Base-by-base conservation (phyloP, 1,140 invertebrate genomes). In the Saccostrea glomerata region DNA sequence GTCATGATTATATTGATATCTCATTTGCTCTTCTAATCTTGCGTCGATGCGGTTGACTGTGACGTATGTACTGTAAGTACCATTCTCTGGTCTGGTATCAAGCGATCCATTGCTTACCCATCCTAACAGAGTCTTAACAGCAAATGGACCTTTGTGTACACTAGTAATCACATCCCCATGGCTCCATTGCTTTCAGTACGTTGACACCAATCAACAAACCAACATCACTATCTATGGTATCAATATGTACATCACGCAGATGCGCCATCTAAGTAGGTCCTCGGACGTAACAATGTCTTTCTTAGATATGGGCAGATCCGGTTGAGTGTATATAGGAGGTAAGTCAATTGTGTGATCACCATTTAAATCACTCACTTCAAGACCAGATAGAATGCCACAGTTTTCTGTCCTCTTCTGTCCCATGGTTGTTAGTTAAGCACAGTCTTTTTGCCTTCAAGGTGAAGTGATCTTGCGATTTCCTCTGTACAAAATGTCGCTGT, bases 401-500 rank as follows among this genome's bases (percentile, higher is more conserved):
- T 60, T 82, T 58, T 84, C 9, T 47, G 66, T 23, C 7, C 17
- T 56, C 55, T 70, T 20, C 56, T 89, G 85, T 30, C 13, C 63
- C 85, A 89, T 86, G n/a, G 85, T 86, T 20, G 23, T 17, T 60
- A 73, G 13, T 66, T 30, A 9, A 88, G 9, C 54, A 82, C 17
- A 40, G 40, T 77, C 47, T 60, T 82, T 82, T 82, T 88, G 12
- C 88, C 85, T 70, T 86, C 47, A 7, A 89, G 3, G 66, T 86
- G 82, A 36, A 89, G 60, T 56, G 13, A 3, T 7, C 30, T 66
- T 23, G 84, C 66, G 3, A 89, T n/a, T 30, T 66, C 36, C 36
- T 89, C 85, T 55, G 88, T 60, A 47, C 85, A 86, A 86, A 89
- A 89, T 11, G 88, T 66, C 36, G 82, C 73, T 40, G 85, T 90